These are phyloP conservation scores for Eonycteris spelaea DNA, from an alignment of 2,113 vertebrate genomes.

Conservation along the genomic window DNA sequence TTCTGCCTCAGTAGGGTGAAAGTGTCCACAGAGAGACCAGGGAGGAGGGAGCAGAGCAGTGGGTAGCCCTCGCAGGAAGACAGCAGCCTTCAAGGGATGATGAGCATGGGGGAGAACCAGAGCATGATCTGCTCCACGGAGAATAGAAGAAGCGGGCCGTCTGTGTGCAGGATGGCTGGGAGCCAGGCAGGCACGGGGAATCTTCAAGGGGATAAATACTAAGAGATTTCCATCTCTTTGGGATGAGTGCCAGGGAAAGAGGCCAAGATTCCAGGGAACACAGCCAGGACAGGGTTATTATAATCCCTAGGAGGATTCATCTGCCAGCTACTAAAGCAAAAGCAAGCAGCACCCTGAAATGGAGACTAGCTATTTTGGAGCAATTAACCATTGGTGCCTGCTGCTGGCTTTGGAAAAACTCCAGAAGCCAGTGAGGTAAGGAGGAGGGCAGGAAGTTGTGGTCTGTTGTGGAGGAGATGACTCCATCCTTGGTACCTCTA, in stretches of 20 bases:
- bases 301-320: constrained; percentile 75
- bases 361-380: constrained; percentile 76
- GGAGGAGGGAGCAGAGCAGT: neutral
- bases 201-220: constrained; percentile 71
- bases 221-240: constrained; percentile 62
- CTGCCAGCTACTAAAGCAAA: constrained; percentile 77
- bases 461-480: neutral
- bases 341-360: constrained; percentile 76
- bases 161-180: neutral
- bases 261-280: constrained; percentile 77
- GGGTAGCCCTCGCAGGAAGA: neutral
- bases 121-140: fast-evolving
- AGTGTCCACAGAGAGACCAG: neutral
- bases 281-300: constrained; percentile 77
- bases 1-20: neutral
- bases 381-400: constrained; percentile 65
- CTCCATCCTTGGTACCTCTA: neutral
- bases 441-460: neutral
- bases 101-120: neutral
- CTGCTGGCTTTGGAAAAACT: constrained; percentile 72
- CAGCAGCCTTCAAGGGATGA: neutral
- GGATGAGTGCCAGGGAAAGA: constrained; percentile 72
- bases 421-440: constrained; percentile 46
- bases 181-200: constrained; percentile 60
- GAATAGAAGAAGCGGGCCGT: neutral